Conservation (phyloP, 2,113 vertebrate species). For the Aptenodytes forsteri region DNA sequence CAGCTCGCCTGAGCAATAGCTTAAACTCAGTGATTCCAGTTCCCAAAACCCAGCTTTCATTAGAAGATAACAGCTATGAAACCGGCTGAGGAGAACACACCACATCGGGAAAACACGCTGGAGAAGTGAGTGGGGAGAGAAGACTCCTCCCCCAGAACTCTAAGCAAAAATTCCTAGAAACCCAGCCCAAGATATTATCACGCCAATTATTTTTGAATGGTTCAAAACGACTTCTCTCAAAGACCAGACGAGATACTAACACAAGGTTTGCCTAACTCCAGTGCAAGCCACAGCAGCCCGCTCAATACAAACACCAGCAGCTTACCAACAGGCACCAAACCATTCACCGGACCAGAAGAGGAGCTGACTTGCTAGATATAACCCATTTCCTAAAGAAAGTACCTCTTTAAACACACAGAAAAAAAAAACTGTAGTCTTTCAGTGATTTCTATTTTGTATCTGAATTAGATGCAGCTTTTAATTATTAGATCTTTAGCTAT, state of each 20-base stretch:
- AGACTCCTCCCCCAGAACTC: neutral
- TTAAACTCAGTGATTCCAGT: neutral
- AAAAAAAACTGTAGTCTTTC: neutral
- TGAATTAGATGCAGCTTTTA: neutral
- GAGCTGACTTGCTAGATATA: neutral
- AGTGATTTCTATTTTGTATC: neutral
- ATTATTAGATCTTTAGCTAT: neutral
- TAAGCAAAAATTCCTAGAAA: neutral
- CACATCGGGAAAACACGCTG: rapidly evolving
- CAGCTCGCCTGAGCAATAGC: neutral
- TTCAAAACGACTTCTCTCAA: neutral
- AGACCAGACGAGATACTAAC: neutral
- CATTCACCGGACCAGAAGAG: neutral
- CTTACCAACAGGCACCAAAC: neutral
- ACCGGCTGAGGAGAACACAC: neutral
- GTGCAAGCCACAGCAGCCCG: rapidly evolving
- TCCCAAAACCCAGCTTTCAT: neutral
- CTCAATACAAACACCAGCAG: neutral
- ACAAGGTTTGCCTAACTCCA: neutral
- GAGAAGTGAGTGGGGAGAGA: neutral
- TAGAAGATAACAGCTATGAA: neutral
- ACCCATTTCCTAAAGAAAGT: neutral
- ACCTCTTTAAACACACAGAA: neutral
- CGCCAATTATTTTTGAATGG: neutral
- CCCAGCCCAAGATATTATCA: neutral